Percentiles rank a stretch among this genome's conserved stretches.
phyloP scores from a whole-genome alignment of 2,113 vertebrate species.

The Hassar affinis region DNA sequence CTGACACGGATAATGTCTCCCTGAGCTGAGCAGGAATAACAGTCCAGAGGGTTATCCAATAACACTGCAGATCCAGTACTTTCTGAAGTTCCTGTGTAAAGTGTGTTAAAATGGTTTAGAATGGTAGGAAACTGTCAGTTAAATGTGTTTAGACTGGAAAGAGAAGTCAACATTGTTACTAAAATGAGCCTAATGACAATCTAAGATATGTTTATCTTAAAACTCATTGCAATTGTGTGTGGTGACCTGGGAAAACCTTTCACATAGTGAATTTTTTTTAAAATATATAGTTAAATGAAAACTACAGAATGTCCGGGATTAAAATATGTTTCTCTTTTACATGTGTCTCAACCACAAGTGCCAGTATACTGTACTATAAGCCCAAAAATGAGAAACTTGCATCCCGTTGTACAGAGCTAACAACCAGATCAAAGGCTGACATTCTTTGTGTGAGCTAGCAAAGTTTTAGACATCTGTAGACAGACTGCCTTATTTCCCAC shows the following conservation, averaged over 20 bases:
- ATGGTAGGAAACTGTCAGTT: background rate
- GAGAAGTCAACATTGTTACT: background rate
- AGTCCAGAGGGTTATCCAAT: background rate
- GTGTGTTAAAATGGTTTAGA: background rate
- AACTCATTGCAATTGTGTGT: background rate
- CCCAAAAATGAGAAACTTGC: too few relatives aligned
- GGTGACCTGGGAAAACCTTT: background rate
- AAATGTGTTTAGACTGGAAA: background rate
- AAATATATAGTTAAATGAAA: background rate
- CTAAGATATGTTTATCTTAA: background rate
- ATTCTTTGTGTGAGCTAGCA: too few relatives aligned
- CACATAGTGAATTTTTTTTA: background rate
- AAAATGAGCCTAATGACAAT: background rate
- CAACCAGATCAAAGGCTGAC: background rate
- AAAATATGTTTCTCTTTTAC: too few relatives aligned
- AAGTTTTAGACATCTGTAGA: background rate
- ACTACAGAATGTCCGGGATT: too few relatives aligned
- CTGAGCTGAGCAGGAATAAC: background rate
- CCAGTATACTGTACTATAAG: background rate
- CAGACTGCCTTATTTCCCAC: background rate
- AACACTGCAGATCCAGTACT: background rate
- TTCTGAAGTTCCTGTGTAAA: background rate
- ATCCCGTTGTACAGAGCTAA: background rate
- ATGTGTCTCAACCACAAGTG: too few relatives aligned
- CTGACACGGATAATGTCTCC: conserved; percentile 1